Evolutionary conservation across 1,140 invertebrate species (phyloP).

Genomic region (Scaptomyza pallida): DNA sequence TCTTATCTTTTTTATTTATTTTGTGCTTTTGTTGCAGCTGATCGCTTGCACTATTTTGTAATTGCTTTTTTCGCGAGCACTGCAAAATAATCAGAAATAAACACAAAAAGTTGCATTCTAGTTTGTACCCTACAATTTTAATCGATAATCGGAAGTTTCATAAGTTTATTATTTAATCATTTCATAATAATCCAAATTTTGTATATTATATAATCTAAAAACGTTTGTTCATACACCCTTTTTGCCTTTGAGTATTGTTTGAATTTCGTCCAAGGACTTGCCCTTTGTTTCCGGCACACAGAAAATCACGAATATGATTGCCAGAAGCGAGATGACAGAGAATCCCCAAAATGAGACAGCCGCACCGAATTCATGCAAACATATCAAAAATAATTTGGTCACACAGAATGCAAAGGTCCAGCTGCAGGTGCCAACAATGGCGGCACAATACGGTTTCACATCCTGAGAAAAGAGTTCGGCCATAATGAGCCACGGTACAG

Average conservation of each 20-base stretch:
- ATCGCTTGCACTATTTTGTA: too few species aligned
- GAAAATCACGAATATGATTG: conserved; percentile 86
- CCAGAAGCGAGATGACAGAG: conserved; percentile 86
- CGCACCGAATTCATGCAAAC: conserved; percentile 77
- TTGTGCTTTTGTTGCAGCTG: not conserved
- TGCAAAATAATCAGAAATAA: too few species aligned
- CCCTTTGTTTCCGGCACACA: conserved; percentile 89
- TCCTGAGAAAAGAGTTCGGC: conserved; percentile 90
- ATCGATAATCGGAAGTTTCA: not conserved
- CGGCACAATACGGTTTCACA: conserved; percentile 89
- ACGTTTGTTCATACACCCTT: too few species aligned
- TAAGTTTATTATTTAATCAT: too few species aligned
- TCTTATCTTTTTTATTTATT: not conserved
- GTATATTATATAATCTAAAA: too few species aligned
- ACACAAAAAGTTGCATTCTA: not conserved
- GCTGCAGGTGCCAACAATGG: conserved; percentile 90
- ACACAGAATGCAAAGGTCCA: conserved; percentile 92
- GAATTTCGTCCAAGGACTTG: conserved; percentile 88
- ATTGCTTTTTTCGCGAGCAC: too few species aligned
- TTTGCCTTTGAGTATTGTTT: conserved; percentile 32
- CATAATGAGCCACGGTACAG: conserved; percentile 91
- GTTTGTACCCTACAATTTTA: not conserved
- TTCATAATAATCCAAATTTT: not conserved
- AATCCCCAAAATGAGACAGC: conserved; percentile 90
- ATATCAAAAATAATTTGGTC: conserved; percentile 87